Conservation (phyloP, 2,888 invertebrate species). For the Pandemis cinnamomeana region DNA sequence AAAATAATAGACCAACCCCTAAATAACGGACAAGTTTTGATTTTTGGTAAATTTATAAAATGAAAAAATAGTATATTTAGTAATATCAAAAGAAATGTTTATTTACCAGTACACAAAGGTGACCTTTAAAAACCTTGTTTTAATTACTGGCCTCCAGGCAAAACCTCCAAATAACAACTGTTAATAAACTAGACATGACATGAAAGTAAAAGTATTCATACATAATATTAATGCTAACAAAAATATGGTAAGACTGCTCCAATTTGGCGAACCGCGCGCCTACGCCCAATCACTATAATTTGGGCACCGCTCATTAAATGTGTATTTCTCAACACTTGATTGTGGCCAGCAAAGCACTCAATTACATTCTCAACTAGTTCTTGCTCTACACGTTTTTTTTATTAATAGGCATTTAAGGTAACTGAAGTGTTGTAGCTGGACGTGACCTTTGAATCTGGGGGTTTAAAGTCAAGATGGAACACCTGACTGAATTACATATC, state of each 20-base stretch:
- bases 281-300: conserved; percentile 37
- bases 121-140: neutral
- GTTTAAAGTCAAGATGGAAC: neutral
- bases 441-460: conserved; percentile 6
- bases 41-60: too few relatives aligned
- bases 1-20: too few relatives aligned
- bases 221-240: conserved; percentile 33
- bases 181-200: neutral
- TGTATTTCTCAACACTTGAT: conserved; percentile 41
- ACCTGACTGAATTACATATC: neutral
- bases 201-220: conserved; percentile 26
- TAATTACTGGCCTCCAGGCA: neutral
- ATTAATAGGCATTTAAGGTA: conserved; percentile 20
- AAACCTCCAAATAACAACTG: neutral
- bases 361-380: conserved; percentile 36
- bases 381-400: conserved; percentile 23
- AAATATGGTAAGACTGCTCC: conserved; percentile 28
- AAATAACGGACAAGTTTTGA: too few relatives aligned
- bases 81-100: too few relatives aligned
- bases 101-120: too few relatives aligned
- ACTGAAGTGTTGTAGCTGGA: neutral
- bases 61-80: too few relatives aligned
- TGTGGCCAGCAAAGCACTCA: conserved; percentile 33
- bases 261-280: conserved; percentile 39
- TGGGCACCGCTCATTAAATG: conserved; percentile 35